These are phyloP conservation scores for Nothobranchius furzeri DNA, from an alignment of 2,113 vertebrate genomes.

Conservation along the genomic window DNA sequence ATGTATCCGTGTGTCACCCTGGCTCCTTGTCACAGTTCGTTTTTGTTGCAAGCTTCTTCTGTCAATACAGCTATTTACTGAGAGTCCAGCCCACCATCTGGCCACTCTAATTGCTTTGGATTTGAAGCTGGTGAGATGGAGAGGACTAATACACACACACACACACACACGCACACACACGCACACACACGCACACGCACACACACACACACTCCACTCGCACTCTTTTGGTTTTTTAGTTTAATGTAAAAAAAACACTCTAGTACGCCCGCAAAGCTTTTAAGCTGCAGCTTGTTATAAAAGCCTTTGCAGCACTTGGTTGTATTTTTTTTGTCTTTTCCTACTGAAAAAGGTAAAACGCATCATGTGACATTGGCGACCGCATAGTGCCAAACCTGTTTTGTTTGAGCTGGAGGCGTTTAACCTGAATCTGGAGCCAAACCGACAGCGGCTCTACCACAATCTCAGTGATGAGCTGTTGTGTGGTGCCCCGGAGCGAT, in stretches of 20 bases:
- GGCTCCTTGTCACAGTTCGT: constrained; percentile 66
- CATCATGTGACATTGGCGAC: constrained; percentile 43
- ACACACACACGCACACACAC: constrained; percentile 21
- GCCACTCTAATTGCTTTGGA: constrained; percentile 81
- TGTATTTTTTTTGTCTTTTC: constrained; percentile 25
- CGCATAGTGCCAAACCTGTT: constrained; percentile 41
- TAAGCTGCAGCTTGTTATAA: constrained; percentile 39
- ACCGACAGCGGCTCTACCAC: constrained; percentile 61
- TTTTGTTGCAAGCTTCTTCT: constrained; percentile 66
- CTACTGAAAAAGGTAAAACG: constrained; percentile 20
- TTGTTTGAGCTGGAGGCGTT: constrained; percentile 40
- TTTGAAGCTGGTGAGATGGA: constrained; percentile 68
- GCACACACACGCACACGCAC: constrained; percentile 21
- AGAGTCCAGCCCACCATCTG: constrained; percentile 79
- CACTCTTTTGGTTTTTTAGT: constrained; percentile 49
- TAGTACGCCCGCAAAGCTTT: constrained; percentile 49
- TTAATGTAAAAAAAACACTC: constrained; percentile 37
- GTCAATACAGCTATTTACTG: constrained; percentile 72
- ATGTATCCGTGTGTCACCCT: constrained; percentile 55
- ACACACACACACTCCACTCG: constrained; percentile 16
- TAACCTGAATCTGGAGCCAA: constrained; percentile 70
- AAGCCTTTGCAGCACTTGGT: constrained; percentile 31
- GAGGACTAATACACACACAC: constrained; percentile 39
- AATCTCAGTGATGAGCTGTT: constrained; percentile 57
- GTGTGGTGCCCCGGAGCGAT: constrained; percentile 42